Base-by-base conservation (phyloP, 2,888 invertebrate species). In the Conistra vaccinii region DNA sequence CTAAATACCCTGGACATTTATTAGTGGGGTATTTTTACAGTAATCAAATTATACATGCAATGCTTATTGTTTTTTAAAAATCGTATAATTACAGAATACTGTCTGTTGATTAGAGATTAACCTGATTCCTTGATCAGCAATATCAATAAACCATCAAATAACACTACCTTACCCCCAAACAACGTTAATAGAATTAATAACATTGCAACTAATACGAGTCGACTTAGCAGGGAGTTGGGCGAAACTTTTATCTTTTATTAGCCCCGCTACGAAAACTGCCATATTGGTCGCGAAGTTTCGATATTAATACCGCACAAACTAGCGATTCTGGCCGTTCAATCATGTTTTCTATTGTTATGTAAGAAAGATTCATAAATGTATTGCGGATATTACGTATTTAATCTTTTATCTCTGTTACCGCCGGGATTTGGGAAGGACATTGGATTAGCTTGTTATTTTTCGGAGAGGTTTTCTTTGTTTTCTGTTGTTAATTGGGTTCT, bases 241-340 rank as follows among this genome's bases (percentile, higher is more conserved):
- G 85, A 80, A 86, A 90, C 90, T 90, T 92, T 88, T 91, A 92
- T 92, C 91, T 93, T 93, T 93, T 93, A 93, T 93, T 93, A 91
- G 90, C 89, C 85, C 80, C 81, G 85, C 76, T 60, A 66, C 72
- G 76, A 85, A 91, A 80, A 88, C 90, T 87, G 90, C 89, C 88
- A 85, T 91, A 92, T 92, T 92, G 93, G 89, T 84, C 80, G 85
- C 86, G 77, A 88, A 93, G 90, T 93, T 94, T 92, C 87, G 90
- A 89, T 93, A 93, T 93, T 92, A 93, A 89, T 88, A 88, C 85
- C 79, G 73, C 80, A 80, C 80, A 80, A 88, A 85, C 84, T 78
- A 82, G 87, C 87, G 73, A 78, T 85, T 85, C 85, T 77, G 58
- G 76, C 70, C 80, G 80, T 85, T 84, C 78, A 73, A 69, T 81